Base-by-base conservation (phyloP, 2,888 invertebrate species). In the Xylocampa areola region DNA sequence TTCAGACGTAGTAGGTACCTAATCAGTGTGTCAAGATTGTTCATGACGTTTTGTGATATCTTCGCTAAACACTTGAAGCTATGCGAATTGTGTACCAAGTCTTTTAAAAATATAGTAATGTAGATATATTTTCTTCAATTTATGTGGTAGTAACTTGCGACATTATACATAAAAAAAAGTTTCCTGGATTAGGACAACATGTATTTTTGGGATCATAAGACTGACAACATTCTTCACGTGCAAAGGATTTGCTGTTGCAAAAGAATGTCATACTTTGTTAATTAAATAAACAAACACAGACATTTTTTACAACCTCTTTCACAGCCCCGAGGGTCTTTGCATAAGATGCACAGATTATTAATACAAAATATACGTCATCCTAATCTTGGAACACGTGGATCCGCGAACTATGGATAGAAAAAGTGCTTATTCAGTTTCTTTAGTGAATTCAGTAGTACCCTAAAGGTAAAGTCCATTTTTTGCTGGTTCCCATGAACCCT, bases 401-500 rank as follows among this genome's bases (percentile, higher is more conserved):
- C 71, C 78, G 80, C 81, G 76, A 84, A 80, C 75, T 76, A 77
- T 76, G 81, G 73, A 78, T 85, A 83, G 88, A 92, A 92, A 92
- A 92, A 91, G 82, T 90, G 88, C 88, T 89, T 91, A 92, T 92
- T 93, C 91, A 92, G 83, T 89, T 87, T 88, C 81, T 86, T 83
- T 84, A 87, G 89, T 87, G 85, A 65, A 73, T 79, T 82, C 71
- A 77, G 82, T 77, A 78, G 82, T 80, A 85, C 88, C 89, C 88
- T 85, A 87, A 84, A 88, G 88, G 88, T 85, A 80, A 82, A 81
- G 88, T 85, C 83, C 85, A 76, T 93, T 94, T 94, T 94, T 94
- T 93, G 92, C 87, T 65, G 75, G 89, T 94, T 93, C 93, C 93
- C 93, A 93, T 93, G 93, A 93, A 93, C 94, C 90, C 88, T 83